Percentiles rank a stretch among this genome's conserved stretches.
These are phyloP conservation scores for Mellilla xanthometata DNA, from an alignment of 2,888 invertebrate genomes.

Conservation along the genomic window DNA sequence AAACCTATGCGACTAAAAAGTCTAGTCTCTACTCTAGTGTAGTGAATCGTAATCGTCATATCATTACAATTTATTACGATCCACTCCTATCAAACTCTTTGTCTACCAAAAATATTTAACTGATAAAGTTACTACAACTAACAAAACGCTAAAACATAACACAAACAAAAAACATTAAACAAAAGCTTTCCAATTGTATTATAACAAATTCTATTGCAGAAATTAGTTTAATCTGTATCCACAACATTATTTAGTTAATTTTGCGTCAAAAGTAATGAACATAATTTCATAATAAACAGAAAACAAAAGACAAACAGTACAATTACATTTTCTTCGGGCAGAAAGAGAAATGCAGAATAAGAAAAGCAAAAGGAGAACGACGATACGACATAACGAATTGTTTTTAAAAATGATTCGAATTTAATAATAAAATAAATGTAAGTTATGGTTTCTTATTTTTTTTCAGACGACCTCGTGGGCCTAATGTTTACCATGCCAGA, in stretches of 20 bases:
- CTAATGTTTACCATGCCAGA: too few species aligned
- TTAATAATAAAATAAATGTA: too few species aligned
- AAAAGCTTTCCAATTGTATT: slow-evolving; percentile 9
- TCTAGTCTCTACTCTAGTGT: too few species aligned
- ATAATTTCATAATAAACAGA: slow-evolving; percentile 42
- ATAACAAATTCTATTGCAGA: slow-evolving; percentile 1
- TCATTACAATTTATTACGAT: too few species aligned
- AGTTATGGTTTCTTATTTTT: too few species aligned
- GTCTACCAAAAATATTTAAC: too few species aligned
- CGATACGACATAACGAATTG: too few species aligned
- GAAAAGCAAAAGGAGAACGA: not conserved
- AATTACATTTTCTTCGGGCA: slow-evolving; percentile 26
- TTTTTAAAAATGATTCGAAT: too few species aligned
- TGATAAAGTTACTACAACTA: not conserved
- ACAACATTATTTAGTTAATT: slow-evolving; percentile 14
- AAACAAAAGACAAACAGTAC: slow-evolving; percentile 38
- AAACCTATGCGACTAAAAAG: too few species aligned
- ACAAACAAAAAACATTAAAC: slow-evolving; percentile 2
- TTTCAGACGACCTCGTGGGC: too few species aligned
- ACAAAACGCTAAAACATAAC: slow-evolving; percentile 3
- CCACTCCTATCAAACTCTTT: too few species aligned
- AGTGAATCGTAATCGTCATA: too few species aligned
- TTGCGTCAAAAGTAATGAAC: slow-evolving; percentile 41
- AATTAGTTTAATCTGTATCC: slow-evolving; percentile 15
- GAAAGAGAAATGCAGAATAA: not conserved